Evolutionary conservation across 1,140 invertebrate species (phyloP).

Genomic region (Trichomalopsis sarcophagae): DNA sequence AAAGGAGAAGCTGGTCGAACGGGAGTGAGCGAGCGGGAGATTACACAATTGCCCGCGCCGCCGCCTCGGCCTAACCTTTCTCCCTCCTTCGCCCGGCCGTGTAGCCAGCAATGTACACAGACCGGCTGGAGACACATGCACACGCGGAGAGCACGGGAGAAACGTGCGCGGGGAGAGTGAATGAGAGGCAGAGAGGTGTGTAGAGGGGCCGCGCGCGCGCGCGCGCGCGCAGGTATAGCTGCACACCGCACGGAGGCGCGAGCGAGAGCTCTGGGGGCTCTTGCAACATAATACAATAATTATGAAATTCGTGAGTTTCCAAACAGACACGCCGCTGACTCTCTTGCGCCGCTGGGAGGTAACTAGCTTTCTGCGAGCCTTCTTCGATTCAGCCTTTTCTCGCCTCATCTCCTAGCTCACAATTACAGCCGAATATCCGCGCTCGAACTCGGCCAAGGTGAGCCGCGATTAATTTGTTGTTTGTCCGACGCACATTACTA

Average conservation of each 20-base stretch:
- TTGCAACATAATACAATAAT: conserved; percentile 74
- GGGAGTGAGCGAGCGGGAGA: conserved; percentile 50
- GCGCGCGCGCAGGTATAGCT: conserved; percentile 30
- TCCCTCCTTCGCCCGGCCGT: conserved; percentile 59
- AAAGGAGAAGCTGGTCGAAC: conserved; percentile 25
- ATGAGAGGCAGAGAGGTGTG: conserved; percentile 29
- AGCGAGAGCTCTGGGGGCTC: conserved; percentile 54
- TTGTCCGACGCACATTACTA: too few relatives aligned
- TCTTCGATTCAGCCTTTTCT: too few relatives aligned
- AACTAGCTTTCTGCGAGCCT: not conserved
- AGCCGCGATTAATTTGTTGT: too few relatives aligned
- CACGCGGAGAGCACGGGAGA: conserved; percentile 55
- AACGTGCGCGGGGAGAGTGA: conserved; percentile 50
- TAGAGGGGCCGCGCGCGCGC: conserved; percentile 40
- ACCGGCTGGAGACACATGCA: too few relatives aligned
- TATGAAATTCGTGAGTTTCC: conserved; percentile 75
- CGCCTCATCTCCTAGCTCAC: too few relatives aligned
- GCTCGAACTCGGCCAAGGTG: too few relatives aligned
- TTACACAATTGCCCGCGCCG: conserved; percentile 69
- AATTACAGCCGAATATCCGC: too few relatives aligned
- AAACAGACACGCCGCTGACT: conserved; percentile 61
- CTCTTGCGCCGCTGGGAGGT: not conserved
- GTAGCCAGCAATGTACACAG: not conserved
- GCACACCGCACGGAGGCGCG: conserved; percentile 43
- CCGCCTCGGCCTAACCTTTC: conserved; percentile 71